Evolutionary conservation across 2,888 invertebrate genomes (phyloP).

Genomic region (Ganaspis brasiliensis): DNA sequence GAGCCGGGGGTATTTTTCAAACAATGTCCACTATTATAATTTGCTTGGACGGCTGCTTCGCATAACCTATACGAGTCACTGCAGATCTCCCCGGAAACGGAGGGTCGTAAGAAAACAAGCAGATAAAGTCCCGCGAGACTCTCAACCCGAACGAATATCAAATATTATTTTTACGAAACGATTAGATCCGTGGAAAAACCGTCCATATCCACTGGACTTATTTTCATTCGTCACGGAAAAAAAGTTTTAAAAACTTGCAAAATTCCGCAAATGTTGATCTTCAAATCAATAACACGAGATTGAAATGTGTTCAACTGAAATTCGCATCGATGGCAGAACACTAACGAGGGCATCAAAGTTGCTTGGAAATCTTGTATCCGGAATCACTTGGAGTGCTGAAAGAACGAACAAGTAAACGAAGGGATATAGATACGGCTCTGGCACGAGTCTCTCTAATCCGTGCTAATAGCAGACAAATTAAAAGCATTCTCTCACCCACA

Average conservation of each 20-base stretch:
- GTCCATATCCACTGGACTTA: not conserved
- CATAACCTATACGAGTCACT: slow-evolving; percentile 71
- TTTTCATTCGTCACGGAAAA: not conserved
- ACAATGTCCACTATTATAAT: slow-evolving; percentile 76
- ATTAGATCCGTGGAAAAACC: slow-evolving; percentile 20
- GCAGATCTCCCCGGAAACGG: slow-evolving; percentile 59
- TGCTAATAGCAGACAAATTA: slow-evolving; percentile 71
- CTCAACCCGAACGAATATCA: slow-evolving; percentile 23
- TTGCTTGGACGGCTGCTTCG: slow-evolving; percentile 75
- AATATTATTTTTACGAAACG: slow-evolving; percentile 51
- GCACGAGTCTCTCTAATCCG: slow-evolving; percentile 68
- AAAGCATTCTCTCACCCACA: slow-evolving; percentile 71
- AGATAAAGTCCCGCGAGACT: slow-evolving; percentile 53
- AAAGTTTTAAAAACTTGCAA: not conserved
- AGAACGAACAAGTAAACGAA: slow-evolving; percentile 54
- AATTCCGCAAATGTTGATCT: not conserved
- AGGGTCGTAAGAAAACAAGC: slow-evolving; percentile 65
- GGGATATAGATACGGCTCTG: slow-evolving; percentile 58
- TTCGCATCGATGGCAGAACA: slow-evolving; percentile 55
- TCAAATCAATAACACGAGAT: no score
- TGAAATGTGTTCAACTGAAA: no score
- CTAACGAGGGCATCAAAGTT: slow-evolving; percentile 64
- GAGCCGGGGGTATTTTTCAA: slow-evolving; percentile 74
- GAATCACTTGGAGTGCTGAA: slow-evolving; percentile 58
- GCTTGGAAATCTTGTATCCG: slow-evolving; percentile 66